phyloP scores from a whole-genome alignment of 2,113 vertebrate genomes.

The Lasiurus cinereus region DNA sequence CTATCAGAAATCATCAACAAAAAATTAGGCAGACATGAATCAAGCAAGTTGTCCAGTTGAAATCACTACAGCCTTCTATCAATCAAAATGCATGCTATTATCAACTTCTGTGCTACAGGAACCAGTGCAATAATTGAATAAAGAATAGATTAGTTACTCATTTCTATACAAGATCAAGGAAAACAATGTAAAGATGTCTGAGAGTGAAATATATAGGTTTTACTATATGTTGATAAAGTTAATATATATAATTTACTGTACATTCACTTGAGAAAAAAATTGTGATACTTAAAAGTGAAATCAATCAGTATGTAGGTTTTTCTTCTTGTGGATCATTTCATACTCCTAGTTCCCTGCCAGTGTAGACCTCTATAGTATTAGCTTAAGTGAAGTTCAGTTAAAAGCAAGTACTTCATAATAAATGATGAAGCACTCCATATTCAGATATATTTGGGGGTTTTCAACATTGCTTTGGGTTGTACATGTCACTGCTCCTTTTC shows the following conservation, averaged over 20 bases:
- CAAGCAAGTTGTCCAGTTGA: neutral
- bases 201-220: neutral
- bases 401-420: neutral
- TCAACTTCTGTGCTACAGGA: neutral
- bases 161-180: neutral
- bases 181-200: neutral
- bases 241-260: neutral
- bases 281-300: neutral
- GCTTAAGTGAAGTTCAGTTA: neutral
- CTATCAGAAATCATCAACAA: neutral
- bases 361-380: neutral
- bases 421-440: neutral
- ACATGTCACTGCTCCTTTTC: neutral
- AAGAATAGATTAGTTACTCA: neutral
- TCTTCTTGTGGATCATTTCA: neutral
- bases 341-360: neutral
- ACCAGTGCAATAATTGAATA: neutral
- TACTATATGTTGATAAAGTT: neutral
- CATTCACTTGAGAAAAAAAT: slow-evolving; percentile 22
- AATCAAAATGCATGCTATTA: neutral
- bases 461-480: neutral
- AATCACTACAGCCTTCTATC: neutral
- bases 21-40: neutral
- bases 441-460: neutral
- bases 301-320: neutral